Base-by-base conservation (phyloP, 1,140 invertebrate species). In the Condylostylus longicornis region DNA sequence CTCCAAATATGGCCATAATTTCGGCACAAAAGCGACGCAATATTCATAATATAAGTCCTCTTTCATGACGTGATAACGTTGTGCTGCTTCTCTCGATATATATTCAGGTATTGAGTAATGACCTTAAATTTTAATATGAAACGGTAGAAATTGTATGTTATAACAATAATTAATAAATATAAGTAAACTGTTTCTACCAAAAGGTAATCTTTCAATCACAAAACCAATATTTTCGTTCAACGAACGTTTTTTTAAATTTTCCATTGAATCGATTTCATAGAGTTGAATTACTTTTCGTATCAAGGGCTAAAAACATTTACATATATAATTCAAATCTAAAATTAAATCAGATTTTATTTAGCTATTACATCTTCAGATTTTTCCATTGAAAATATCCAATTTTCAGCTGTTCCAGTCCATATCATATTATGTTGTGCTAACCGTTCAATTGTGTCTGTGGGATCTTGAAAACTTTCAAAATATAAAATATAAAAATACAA, bases 141-240 rank as follows among this genome's bases (percentile, higher is more conserved):
- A n/a, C n/a, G n/a, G n/a, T n/a, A n/a, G n/a, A n/a, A n/a, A n/a
- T n/a, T n/a, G n/a, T n/a, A n/a, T n/a, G n/a, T n/a, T n/a, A n/a
- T n/a, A n/a, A n/a, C n/a, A n/a, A n/a, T n/a, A n/a, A 31, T 6
- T 8, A 12, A 14, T 15, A 33, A 18, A 5, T 18, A 33, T 33
- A 10, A 19, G 13, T 5, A 18, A 19, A 18, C 31, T 28, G n/a
- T n/a, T n/a, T n/a, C n/a, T 10, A 40, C 42, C 54, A 37, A 51
- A 57, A 8, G 43, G 44, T 42, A 57, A 12, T 4, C 52, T 40
- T 31, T 57, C 54, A 10, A 54, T 41, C 12, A 58, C 46, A 32
- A 57, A 57, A 4, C 44, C 54, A 47, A 58, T 54, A 35, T 51
- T 35, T 21, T 50, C 50, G 2, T 47, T 45, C n/a, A 45, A 44